A percentile compares a stretch with the other conserved stretches of the same genome.
These are phyloP conservation scores for Ornithorhynchus anatinus DNA, from an alignment of 2,113 vertebrate species.

Conservation along the genomic window DNA sequence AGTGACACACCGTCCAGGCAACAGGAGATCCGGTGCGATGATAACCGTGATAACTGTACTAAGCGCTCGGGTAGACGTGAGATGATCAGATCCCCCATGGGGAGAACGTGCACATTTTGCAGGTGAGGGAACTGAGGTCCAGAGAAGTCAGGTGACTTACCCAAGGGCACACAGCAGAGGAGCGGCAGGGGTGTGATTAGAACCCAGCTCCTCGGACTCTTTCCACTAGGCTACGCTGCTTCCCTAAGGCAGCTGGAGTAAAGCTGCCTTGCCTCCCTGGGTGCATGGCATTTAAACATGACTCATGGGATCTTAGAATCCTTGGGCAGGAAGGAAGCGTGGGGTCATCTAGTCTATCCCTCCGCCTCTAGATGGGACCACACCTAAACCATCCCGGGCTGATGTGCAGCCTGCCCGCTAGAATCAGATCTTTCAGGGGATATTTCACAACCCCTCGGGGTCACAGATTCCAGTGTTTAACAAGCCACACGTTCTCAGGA, in stretches of 20 bases:
- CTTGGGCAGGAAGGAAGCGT: not conserved
- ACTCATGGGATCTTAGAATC: not conserved
- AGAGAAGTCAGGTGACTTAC: no score
- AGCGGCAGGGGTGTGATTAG: no score
- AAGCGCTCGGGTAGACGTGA: no score
- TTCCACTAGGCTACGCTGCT: not conserved
- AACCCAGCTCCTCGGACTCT: no score
- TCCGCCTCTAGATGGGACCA: not conserved
- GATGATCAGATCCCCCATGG: no score
- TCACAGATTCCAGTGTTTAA: conserved; percentile 13
- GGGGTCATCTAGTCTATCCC: not conserved
- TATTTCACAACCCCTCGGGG: not conserved
- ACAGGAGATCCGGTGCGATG: no score
- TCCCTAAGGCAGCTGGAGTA: not conserved
- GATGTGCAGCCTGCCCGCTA: conserved; percentile 1
- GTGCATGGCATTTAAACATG: not conserved
- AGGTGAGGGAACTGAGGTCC: no score
- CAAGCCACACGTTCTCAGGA: conserved; percentile 23
- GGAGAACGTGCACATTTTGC: no score
- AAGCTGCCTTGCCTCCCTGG: not conserved
- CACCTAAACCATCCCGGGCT: not conserved
- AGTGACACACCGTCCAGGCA: no score
- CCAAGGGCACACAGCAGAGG: no score
- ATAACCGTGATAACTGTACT: no score
- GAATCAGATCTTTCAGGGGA: no score